Conservation (phyloP, 2,888 invertebrate genomes). For the Polydesmus complanatus region DNA sequence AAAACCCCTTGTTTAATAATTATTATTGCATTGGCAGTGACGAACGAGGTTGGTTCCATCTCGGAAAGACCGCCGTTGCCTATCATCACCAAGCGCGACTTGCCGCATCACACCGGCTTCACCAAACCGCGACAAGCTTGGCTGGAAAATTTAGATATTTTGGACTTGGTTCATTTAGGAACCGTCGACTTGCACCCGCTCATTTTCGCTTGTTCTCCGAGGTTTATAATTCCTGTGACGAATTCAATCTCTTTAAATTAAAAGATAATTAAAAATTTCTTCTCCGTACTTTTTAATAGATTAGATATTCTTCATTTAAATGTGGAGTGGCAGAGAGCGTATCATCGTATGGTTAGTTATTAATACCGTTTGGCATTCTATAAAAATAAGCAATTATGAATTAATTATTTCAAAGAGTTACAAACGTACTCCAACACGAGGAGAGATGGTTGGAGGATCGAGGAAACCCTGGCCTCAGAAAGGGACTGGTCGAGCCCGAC, state of each 20-base stretch:
- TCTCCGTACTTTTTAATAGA: constrained; percentile 21
- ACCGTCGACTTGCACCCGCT: constrained; percentile 78
- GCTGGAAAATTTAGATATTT: constrained; percentile 67
- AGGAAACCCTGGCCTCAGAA: constrained; percentile 96
- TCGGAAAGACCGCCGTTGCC: constrained; percentile 29
- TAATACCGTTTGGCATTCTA: background rate
- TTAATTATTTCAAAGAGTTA: constrained; percentile 40
- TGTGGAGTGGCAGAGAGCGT: constrained; percentile 68
- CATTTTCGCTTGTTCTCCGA: constrained; percentile 65
- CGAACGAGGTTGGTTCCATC: background rate
- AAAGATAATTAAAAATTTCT: constrained; percentile 17
- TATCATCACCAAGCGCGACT: constrained; percentile 30
- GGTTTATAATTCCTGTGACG: constrained; percentile 31
- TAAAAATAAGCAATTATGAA: background rate
- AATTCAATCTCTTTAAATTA: background rate
- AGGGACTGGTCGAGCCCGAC: constrained; percentile 74
- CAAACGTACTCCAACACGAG: constrained; percentile 59
- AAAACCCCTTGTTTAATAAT: background rate
- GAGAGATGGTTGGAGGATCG: constrained; percentile 79
- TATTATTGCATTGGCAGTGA: background rate
- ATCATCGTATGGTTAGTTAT: constrained; percentile 54
- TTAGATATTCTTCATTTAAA: constrained; percentile 77
- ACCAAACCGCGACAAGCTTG: constrained; percentile 60
- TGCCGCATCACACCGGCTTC: constrained; percentile 31
- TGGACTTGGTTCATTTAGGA: constrained; percentile 63